Conservation (phyloP, 2,888 invertebrate genomes). For the Morinoia aosen region DNA sequence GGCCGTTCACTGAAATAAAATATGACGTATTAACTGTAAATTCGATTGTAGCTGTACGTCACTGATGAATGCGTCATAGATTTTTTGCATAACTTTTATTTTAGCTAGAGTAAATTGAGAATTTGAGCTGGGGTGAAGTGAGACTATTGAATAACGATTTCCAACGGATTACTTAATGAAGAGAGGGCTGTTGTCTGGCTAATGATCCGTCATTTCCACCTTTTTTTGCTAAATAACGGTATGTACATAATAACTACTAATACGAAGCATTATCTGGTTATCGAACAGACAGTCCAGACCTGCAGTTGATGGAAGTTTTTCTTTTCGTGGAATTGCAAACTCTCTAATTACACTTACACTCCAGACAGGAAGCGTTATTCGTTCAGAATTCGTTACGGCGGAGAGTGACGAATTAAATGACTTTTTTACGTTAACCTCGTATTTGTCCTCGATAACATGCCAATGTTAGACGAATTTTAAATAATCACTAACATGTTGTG, state of each 20-base stretch:
- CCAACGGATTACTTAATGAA: not conserved
- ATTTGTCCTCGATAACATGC: not conserved
- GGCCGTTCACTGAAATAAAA: too few species aligned
- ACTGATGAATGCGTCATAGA: not conserved
- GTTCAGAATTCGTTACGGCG: not conserved
- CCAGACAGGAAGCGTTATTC: not conserved
- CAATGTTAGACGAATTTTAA: not conserved
- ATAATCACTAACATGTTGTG: not conserved
- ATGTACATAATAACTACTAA: not conserved
- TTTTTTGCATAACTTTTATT: not conserved
- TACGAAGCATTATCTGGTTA: not conserved
- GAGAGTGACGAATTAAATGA: not conserved
- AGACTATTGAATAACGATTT: not conserved
- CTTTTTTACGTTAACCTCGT: not conserved
- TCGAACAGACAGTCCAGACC: not conserved
- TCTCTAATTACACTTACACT: not conserved
- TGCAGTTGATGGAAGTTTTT: not conserved
- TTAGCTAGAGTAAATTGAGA: not conserved
- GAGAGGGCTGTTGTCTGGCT: not conserved
- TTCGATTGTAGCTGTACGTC: too few species aligned
- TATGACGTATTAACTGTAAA: too few species aligned
- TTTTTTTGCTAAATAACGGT: not conserved
- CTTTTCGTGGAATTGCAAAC: not conserved
- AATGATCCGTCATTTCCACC: not conserved
- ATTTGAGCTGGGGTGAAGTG: not conserved